Evolutionary conservation across 2,888 invertebrate species (phyloP).

Genomic region (Proisotoma minuta): DNA sequence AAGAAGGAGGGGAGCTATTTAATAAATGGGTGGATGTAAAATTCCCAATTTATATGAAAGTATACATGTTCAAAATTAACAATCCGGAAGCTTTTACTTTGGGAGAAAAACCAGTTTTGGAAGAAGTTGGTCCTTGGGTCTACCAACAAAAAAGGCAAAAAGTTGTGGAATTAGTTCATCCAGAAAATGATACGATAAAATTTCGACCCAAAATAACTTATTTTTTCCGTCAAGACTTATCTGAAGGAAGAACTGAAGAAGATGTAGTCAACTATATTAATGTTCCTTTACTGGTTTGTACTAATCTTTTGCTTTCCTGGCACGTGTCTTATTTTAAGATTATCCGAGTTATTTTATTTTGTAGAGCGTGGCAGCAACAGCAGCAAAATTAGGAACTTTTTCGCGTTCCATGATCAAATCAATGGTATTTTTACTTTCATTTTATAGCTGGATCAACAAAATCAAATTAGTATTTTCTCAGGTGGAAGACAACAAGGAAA

Average conservation of each 20-base stretch:
- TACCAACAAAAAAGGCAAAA: constrained; percentile 71
- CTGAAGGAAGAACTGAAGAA: constrained; percentile 64
- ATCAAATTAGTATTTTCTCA: no score
- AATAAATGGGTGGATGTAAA: constrained; percentile 36
- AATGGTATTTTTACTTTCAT: no score
- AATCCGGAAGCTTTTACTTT: constrained; percentile 25
- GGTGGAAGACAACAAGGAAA: constrained; percentile 3
- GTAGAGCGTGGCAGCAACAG: constrained; percentile 21
- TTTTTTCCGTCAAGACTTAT: constrained; percentile 61
- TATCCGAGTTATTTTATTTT: no score
- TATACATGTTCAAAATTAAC: constrained; percentile 36
- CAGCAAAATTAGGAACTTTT: neutral
- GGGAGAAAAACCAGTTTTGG: constrained; percentile 31
- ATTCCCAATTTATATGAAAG: constrained; percentile 33
- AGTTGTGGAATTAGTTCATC: constrained; percentile 64
- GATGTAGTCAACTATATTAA: constrained; percentile 68
- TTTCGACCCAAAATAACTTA: constrained; percentile 67
- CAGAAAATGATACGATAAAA: constrained; percentile 66
- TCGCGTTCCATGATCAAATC: constrained; percentile 17
- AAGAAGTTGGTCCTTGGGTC: constrained; percentile 37
- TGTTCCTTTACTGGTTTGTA: constrained; percentile 66
- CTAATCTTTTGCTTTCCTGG: no score
- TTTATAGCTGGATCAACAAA: no score
- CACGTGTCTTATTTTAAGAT: no score
- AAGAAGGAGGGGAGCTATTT: constrained; percentile 26